A percentile compares a stretch with the other conserved stretches of the same genome.
These are phyloP conservation scores for Propithecus coquereli DNA, from an alignment of 2,113 vertebrate species.

Conservation along the genomic window DNA sequence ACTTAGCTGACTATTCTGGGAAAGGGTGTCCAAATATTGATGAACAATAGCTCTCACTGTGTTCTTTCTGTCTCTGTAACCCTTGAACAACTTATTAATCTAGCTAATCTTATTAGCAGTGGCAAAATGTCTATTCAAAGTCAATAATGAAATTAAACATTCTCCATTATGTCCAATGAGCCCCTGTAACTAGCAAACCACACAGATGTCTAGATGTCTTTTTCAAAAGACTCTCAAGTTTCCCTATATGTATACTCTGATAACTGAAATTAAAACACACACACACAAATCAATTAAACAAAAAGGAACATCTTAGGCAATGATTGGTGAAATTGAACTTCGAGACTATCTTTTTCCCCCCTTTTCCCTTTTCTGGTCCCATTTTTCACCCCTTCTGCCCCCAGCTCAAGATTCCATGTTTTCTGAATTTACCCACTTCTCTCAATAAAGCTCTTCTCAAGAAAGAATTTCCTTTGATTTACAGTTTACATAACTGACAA, in stretches of 20 bases:
- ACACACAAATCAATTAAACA: not conserved
- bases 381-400: not conserved
- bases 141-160: slow-evolving; percentile 60
- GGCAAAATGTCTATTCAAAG: slow-evolving; percentile 41
- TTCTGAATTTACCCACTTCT: not conserved
- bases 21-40: slow-evolving; percentile 40
- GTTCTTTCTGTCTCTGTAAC: slow-evolving; percentile 8
- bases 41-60: not conserved
- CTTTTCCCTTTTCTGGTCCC: not conserved
- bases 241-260: not conserved
- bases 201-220: not conserved
- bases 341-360: not conserved
- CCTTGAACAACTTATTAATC: slow-evolving; percentile 43
- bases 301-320: not conserved
- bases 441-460: not conserved
- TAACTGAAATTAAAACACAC: not conserved
- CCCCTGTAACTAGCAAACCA: slow-evolving; percentile 2
- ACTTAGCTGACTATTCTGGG: not conserved
- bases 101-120: slow-evolving; percentile 46
- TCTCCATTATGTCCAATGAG: slow-evolving; percentile 34
- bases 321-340: not conserved
- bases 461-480: slow-evolving; percentile 1
- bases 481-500: not conserved
- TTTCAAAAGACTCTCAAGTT: not conserved
- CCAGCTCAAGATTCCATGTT: not conserved